Evolutionary conservation across 2,888 invertebrate species (phyloP).

Genomic region (Deilephila porcellus): DNA sequence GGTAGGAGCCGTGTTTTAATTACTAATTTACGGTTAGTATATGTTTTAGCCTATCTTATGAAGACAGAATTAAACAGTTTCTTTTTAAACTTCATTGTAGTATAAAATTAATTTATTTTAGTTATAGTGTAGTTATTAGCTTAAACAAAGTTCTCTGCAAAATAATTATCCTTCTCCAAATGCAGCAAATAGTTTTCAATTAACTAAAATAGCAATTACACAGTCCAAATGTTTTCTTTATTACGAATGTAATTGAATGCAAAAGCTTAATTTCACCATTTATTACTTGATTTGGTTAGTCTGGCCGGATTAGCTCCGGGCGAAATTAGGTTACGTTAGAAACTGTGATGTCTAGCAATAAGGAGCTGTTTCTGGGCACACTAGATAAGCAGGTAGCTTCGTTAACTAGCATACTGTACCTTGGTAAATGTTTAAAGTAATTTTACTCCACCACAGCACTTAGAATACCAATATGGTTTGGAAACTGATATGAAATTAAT

Average conservation of each 20-base stretch:
- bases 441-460: not conserved
- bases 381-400: not conserved
- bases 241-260: constrained; percentile 46
- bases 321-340: constrained; percentile 14
- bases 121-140: not conserved
- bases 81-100: no score
- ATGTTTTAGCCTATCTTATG: no score
- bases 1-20: no score
- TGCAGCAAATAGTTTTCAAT: not conserved
- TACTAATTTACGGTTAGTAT: no score
- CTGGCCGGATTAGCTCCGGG: constrained; percentile 46
- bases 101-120: not conserved
- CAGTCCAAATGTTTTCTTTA: not conserved
- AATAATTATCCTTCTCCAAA: not conserved
- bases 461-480: not conserved
- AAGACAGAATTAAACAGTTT: no score
- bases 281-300: constrained; percentile 74
- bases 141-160: not conserved
- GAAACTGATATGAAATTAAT: no score
- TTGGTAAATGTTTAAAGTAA: not conserved
- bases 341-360: constrained; percentile 19
- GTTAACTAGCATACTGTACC: not conserved
- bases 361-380: not conserved
- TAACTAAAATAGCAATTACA: not conserved
- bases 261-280: constrained; percentile 74